Conservation (phyloP, 2,888 invertebrate genomes). For the Caenorhabditis becei region DNA sequence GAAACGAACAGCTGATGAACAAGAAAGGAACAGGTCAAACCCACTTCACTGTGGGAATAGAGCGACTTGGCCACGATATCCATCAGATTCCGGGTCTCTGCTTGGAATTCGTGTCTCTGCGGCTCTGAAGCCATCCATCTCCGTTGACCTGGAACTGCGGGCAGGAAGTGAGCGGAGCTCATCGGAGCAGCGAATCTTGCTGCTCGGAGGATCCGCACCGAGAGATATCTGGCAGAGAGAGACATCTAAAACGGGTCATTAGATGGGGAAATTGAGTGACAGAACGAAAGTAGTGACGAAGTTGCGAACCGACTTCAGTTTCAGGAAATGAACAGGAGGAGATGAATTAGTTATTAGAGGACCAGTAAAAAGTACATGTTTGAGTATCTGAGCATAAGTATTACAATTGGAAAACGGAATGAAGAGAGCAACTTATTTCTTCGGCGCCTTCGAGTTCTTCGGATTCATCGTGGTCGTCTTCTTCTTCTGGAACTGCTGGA, state of each 20-base stretch:
- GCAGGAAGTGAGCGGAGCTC: slow-evolving; percentile 26
- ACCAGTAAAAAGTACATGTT: neutral
- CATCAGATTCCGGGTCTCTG: slow-evolving; percentile 94
- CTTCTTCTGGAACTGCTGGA: slow-evolving; percentile 33
- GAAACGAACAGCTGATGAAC: slow-evolving; percentile 60
- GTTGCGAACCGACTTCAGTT: neutral
- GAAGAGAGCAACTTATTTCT: neutral
- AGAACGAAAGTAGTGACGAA: neutral
- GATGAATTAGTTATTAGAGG: neutral
- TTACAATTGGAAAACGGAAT: neutral
- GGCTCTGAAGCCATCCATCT: slow-evolving; percentile 48
- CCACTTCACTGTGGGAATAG: slow-evolving; percentile 96
- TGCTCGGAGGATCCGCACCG: slow-evolving; percentile 13
- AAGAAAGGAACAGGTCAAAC: neutral
- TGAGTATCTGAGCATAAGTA: slow-evolving; percentile 1
- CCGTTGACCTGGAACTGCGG: slow-evolving; percentile 10
- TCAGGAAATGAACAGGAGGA: neutral
- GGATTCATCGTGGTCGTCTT: neutral
- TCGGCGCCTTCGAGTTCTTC: no score
- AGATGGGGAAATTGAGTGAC: neutral
- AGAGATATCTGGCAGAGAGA: slow-evolving; percentile 9
- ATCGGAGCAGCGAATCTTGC: slow-evolving; percentile 1
- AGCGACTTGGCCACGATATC: slow-evolving; percentile 97
- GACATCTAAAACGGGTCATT: slow-evolving; percentile 17
- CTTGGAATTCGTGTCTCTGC: slow-evolving; percentile 92